These are phyloP conservation scores for Syngnathus rostellatus DNA, from an alignment of 2,797 vertebrate species.

Conservation along the genomic window DNA sequence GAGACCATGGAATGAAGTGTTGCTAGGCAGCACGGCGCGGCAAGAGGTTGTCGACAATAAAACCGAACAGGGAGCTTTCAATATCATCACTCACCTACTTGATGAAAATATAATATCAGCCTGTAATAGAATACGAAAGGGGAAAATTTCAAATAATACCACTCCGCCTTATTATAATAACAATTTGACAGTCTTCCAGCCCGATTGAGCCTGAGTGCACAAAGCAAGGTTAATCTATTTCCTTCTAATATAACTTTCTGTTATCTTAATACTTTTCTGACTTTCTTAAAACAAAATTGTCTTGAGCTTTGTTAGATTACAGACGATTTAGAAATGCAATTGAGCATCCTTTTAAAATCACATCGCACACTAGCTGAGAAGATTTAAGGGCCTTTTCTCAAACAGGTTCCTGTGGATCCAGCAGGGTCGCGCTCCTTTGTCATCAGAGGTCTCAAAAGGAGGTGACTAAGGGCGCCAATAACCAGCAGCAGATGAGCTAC, in stretches of 20 bases:
- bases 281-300: not conserved
- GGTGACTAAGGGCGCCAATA: conserved; percentile 45
- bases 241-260: not conserved
- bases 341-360: conserved; percentile 8
- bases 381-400: conserved; percentile 36
- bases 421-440: conserved; percentile 35
- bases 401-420: conserved; percentile 43
- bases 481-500: conserved; percentile 53
- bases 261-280: not conserved
- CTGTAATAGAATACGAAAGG: too few relatives aligned
- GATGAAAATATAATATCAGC: too few relatives aligned
- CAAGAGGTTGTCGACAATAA: too few relatives aligned
- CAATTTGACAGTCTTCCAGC: too few relatives aligned
- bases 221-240: not conserved
- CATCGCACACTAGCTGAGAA: conserved; percentile 21
- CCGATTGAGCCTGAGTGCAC: too few relatives aligned
- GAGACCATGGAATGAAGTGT: too few relatives aligned
- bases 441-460: conserved; percentile 42
- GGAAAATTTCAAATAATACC: too few relatives aligned
- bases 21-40: too few relatives aligned
- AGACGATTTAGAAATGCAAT: not conserved
- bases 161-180: too few relatives aligned
- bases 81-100: too few relatives aligned
- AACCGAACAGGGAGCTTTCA: too few relatives aligned
- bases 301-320: not conserved